Base-by-base conservation (phyloP, 2,888 invertebrate genomes). In the Callinectes sapidus region DNA sequence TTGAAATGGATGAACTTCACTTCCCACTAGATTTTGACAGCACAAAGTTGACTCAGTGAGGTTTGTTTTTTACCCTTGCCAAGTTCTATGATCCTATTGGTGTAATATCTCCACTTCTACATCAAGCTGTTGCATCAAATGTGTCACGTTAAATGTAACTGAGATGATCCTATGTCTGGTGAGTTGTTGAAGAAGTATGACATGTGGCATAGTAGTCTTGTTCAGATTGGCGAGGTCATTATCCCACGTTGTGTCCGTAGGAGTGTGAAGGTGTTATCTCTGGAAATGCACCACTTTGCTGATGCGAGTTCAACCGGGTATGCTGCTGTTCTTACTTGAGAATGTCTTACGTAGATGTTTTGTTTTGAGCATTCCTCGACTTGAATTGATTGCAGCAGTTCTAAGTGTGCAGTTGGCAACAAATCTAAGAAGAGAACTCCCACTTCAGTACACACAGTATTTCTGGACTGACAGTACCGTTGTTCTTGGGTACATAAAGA, bases 401-500 rank as follows among this genome's bases (percentile, higher is more conserved):
- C 54, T 87, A 0, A 87, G 87, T 48, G 87, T 87, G 10, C 48
- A 87, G 23, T 1, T 87, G 0, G 87, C 48, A 87, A 87, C 48
- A 10, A 87, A n/a, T 2, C 28, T 87, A 48, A 2, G 54, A n/a
- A 87, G 54, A 39, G 87, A 87, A 0, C 8, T 87, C 1, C 48
- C 18, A 13, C 42, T 42, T 1, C 87, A 48, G 54, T 87, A 77
- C 35, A 55, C 71, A 28, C 48, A 23, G 6, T 90, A 90, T 35
- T 92, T 92, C 54, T 92, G 92, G 90, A 91, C 92, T 32, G 90
- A 90, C 81, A 91, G 61, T 32, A 91, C 61, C 13, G 77, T 81
- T 18, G 90, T 90, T 8, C 18, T 92, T 18, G 32, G 85, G 23
- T 92, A 92, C 85, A 77, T 92, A 16, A 39, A 87, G 16, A 92